Conservation (phyloP, 2,888 invertebrate genomes). For the Ornithoptera priamus region DNA sequence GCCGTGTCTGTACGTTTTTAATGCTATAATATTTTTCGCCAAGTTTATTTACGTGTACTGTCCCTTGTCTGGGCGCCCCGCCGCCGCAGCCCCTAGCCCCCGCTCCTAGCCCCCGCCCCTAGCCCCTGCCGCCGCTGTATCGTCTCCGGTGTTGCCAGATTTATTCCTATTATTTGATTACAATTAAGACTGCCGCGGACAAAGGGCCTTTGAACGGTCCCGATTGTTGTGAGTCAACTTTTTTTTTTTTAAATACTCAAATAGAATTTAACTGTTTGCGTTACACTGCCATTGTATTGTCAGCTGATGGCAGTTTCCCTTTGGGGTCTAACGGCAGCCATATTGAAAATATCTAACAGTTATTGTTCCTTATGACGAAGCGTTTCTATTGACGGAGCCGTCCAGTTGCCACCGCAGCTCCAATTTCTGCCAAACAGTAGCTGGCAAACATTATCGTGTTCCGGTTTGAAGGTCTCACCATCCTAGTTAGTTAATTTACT, state of each 20-base stretch:
- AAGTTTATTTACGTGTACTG: conserved; percentile 45
- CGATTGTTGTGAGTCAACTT: conserved; percentile 24
- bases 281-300: background rate
- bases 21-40: conserved; percentile 35
- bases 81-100: too few relatives aligned
- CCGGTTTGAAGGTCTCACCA: too few relatives aligned
- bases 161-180: conserved; percentile 36
- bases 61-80: conserved; percentile 38
- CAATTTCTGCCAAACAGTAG: too few relatives aligned
- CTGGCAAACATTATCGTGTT: too few relatives aligned
- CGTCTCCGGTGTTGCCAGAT: conserved; percentile 35
- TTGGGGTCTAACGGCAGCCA: too few relatives aligned
- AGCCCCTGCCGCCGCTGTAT: conserved; percentile 15
- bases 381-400: too few relatives aligned
- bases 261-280: background rate
- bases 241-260: conserved; percentile 10
- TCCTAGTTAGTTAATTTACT: too few relatives aligned
- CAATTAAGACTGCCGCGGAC: conserved; percentile 30
- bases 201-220: conserved; percentile 25
- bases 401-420: too few relatives aligned
- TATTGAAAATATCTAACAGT: too few relatives aligned
- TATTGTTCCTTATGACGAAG: too few relatives aligned
- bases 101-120: conserved; percentile 23
- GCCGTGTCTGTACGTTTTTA: conserved; percentile 11
- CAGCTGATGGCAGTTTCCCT: too few relatives aligned